These are phyloP conservation scores for Glandiceps talaboti DNA, from an alignment of 53 echinoderm and acorn worm species.

Conservation along the genomic window DNA sequence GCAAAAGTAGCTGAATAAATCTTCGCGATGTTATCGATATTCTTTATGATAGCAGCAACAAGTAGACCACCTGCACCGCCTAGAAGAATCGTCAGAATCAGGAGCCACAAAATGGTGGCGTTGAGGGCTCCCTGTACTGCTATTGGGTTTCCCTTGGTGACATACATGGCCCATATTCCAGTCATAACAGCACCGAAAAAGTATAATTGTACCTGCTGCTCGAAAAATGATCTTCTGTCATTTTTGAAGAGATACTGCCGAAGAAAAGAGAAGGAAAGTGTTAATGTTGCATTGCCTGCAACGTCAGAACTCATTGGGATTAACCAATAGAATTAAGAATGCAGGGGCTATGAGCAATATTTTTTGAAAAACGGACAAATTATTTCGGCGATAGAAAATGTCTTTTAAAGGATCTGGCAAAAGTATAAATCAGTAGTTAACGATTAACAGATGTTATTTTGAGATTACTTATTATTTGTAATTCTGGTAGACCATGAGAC, in stretches of 20 bases:
- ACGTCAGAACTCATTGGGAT: too few species aligned
- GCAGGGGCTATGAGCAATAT: too few species aligned
- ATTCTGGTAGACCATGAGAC: too few species aligned
- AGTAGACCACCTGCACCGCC: neutral
- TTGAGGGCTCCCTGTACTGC: neutral
- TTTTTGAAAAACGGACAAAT: too few species aligned
- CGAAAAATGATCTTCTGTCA: conserved; percentile 2
- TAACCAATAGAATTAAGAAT: too few species aligned
- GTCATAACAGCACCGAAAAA: conserved; percentile 9
- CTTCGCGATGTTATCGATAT: neutral
- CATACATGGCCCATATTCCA: conserved; percentile 9
- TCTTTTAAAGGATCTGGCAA: too few species aligned
- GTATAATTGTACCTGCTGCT: conserved; percentile 17
- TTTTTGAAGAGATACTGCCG: conserved; percentile 13
- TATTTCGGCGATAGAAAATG: too few species aligned
- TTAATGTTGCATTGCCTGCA: too few species aligned
- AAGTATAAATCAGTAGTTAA: too few species aligned
- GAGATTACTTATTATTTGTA: too few species aligned
- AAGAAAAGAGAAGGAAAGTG: too few species aligned
- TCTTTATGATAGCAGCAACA: neutral
- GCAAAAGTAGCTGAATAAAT: neutral
- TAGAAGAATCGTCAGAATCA: neutral
- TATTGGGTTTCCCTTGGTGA: conserved; percentile 4
- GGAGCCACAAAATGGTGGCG: neutral
- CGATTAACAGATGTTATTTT: too few species aligned